These are phyloP conservation scores for Ladona fulva DNA, from an alignment of 1,140 invertebrate species.

Conservation along the genomic window DNA sequence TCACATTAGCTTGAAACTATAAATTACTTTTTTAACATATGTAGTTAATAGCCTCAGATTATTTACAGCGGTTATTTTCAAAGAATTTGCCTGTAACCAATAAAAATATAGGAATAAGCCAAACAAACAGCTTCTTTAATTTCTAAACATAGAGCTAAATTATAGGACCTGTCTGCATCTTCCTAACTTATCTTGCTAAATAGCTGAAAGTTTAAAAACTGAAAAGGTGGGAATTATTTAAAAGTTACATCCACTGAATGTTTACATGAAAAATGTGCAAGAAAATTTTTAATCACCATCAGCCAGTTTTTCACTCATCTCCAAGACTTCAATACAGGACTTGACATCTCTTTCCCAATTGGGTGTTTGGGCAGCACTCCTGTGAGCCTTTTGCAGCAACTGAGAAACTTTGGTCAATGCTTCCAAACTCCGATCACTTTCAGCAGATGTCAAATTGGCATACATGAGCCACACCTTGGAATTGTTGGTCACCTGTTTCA, in stretches of 20 bases:
- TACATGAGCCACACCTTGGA: constrained; percentile 71
- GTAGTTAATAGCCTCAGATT: too few relatives aligned
- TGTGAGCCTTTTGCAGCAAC: constrained; percentile 42
- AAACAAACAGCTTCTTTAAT: background rate
- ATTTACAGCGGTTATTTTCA: too few relatives aligned
- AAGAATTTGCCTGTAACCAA: too few relatives aligned
- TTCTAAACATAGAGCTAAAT: background rate
- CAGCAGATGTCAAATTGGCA: constrained; percentile 54
- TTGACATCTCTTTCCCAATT: constrained; percentile 50
- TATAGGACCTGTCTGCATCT: background rate
- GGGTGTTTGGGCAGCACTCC: constrained; percentile 38
- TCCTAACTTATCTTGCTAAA: background rate
- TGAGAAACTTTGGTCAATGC: constrained; percentile 49
- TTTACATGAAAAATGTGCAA: background rate
- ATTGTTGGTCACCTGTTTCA: constrained; percentile 47
- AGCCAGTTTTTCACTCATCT: constrained; percentile 26
- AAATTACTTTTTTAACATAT: too few relatives aligned
- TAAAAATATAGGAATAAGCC: background rate
- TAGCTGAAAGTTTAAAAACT: background rate
- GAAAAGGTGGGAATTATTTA: background rate
- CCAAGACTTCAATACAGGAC: constrained; percentile 37
- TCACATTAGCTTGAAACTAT: too few relatives aligned
- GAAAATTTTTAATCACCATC: background rate
- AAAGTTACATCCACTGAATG: background rate
- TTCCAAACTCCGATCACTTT: constrained; percentile 49